Base-by-base conservation (phyloP, 2,113 vertebrate species). In the Cynoglossus semilaevis region DNA sequence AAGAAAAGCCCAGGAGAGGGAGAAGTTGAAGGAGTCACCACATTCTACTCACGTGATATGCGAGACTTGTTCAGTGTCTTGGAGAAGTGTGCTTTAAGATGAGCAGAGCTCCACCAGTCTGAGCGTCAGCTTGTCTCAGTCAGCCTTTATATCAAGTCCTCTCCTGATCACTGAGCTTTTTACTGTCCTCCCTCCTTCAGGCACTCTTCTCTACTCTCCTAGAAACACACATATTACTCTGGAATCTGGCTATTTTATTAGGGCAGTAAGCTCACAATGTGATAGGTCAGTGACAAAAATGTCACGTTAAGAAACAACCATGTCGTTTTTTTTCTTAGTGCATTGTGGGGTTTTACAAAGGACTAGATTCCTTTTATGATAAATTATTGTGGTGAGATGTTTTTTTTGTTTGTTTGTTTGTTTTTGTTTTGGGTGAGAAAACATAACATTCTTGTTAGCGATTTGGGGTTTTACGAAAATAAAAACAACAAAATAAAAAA, bases 111-210 rank as follows among this genome's bases (percentile, higher is more conserved):
- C 42, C 66, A 63, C 59, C 7, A 8, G 50, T 81, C 65, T 82
- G 72, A 81, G 62, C 4, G 38, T 68, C 76, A 44, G 57, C 76
- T 51, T 44, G 64, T 79, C 54, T 40, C 15, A 1, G 43, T 36
- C 70, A 43, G 70, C 70, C 67, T 85, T 87, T 89, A 88, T 90
- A 90, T 76, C 53, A 72, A 74, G 72, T 38, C 69, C 55, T 61
- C 50, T 61, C 66, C 58, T 52, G 71, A 72, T 70, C 53, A 17
- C 65, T 58, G 6, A 46, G 71, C 66, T 75, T 61, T 76, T 80
- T 63, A 68, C 83, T 74, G 72, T 75, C 85, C 76, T 79, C 61
- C 69, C 76, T 83, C 63, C 73, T 80, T 77, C 67, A 78, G 63
- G 52, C 47, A 41, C 60, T 55, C 71, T 66, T 49, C 51, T 63